These are phyloP conservation scores for Danio albolineatus DNA, from an alignment of 2,797 vertebrate genomes.

Conservation along the genomic window DNA sequence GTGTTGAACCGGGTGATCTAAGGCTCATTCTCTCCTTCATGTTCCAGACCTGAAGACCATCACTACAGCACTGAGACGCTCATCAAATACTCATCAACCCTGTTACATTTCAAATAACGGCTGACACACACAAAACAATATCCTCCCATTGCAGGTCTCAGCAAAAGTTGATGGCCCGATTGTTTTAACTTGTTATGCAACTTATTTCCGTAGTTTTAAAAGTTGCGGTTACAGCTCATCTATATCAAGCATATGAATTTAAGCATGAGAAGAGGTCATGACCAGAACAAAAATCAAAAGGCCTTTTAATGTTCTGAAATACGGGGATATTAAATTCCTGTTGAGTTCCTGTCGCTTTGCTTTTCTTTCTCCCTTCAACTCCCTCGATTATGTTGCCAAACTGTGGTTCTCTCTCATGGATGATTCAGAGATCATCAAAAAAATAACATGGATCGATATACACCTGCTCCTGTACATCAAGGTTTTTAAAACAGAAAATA, in stretches of 20 bases:
- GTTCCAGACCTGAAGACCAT: constrained; percentile 29
- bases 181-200: constrained; percentile 14
- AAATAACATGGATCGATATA: neutral
- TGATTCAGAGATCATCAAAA: constrained; percentile 3
- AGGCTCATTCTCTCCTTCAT: constrained; percentile 31
- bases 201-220: constrained; percentile 1
- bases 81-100: constrained; percentile 37
- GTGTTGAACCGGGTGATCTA: constrained; percentile 50
- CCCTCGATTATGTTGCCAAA: neutral
- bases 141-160: neutral
- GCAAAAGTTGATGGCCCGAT: constrained; percentile 3
- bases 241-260: constrained; percentile 1
- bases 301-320: constrained; percentile 18
- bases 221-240: constrained; percentile 12
- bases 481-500: neutral
- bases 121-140: constrained; percentile 28
- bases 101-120: constrained; percentile 25
- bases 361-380: neutral
- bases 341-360: neutral
- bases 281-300: constrained; percentile 7
- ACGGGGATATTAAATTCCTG: constrained; percentile 21
- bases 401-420: neutral
- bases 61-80: constrained; percentile 21
- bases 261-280: constrained; percentile 1
- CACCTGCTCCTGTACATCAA: neutral